These are phyloP conservation scores for Engraulis encrasicolus DNA, from an alignment of 2,113 vertebrate species.

Conservation along the genomic window DNA sequence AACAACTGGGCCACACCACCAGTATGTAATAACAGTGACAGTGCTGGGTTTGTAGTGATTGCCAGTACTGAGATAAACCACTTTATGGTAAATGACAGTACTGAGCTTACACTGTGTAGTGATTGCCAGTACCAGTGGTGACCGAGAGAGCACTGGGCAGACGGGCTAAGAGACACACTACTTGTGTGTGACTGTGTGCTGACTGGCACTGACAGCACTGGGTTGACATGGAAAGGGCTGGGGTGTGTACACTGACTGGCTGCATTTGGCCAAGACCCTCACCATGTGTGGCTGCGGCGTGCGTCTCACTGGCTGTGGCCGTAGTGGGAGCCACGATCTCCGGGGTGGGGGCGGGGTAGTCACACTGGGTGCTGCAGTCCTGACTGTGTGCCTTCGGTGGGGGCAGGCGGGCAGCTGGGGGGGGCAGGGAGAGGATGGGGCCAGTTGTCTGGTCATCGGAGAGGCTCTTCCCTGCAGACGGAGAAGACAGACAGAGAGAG, in stretches of 20 bases:
- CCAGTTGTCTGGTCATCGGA: constrained; percentile 73
- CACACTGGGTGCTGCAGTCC: constrained; percentile 87
- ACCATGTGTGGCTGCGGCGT: constrained; percentile 54
- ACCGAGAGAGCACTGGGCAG: no score
- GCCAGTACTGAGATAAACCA: no score
- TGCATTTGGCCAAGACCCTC: constrained; percentile 42
- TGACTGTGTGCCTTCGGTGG: constrained; percentile 72
- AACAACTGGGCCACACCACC: background rate
- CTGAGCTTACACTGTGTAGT: no score
- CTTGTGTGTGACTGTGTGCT: no score
- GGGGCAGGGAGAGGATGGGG: constrained; percentile 46
- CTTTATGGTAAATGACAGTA: no score
- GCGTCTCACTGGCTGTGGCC: constrained; percentile 33
- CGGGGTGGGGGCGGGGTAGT: constrained; percentile 52
- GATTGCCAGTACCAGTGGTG: no score
- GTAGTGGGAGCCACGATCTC: constrained; percentile 32
- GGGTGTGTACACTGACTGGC: background rate
- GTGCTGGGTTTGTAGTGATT: no score
- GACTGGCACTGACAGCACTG: background rate
- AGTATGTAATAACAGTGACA: no score
- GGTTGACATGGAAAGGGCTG: background rate
- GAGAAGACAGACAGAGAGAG: no score
- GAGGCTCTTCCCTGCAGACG: constrained; percentile 73
- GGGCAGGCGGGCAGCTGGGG: constrained; percentile 50
- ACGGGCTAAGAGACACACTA: no score